Conservation (phyloP, 2,797 vertebrate species). For the Sebastes hubbsi region DNA sequence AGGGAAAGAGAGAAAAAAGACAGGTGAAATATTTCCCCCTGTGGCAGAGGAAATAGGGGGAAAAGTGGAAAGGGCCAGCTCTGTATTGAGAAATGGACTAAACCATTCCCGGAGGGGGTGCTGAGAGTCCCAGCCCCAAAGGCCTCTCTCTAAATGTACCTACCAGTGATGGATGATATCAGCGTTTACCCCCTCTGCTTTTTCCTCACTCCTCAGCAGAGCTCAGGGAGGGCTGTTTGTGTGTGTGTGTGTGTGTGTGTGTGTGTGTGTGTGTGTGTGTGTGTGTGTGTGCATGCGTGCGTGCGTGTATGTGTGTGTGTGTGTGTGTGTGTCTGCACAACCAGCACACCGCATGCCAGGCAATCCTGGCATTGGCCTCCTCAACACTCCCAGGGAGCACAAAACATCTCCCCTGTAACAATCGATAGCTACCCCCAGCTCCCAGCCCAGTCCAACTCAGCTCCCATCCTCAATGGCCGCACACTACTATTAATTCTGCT, state of each 20-base stretch:
- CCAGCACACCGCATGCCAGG: conserved; percentile 38
- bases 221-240: conserved; percentile 35
- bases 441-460: conserved; percentile 36
- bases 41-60: conserved; percentile 72
- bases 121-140: conserved; percentile 52
- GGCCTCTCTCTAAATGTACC: conserved; percentile 65
- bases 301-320: no score
- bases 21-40: conserved; percentile 80
- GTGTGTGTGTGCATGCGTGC: background rate
- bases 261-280: background rate
- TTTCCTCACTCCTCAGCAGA: conserved; percentile 52
- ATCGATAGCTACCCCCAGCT: conserved; percentile 66
- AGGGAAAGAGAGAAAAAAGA: conserved; percentile 49
- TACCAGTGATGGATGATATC: conserved; percentile 77
- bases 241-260: conserved; percentile 2
- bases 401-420: conserved; percentile 64
- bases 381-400: conserved; percentile 50
- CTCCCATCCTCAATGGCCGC: conserved; percentile 43
- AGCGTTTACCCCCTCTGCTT: conserved; percentile 58
- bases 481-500: conserved; percentile 64
- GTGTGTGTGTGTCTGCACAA: background rate
- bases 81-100: conserved; percentile 72
- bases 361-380: conserved; percentile 49
- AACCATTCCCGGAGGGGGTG: conserved; percentile 68
- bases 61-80: conserved; percentile 64